Evolutionary conservation across 2,888 invertebrate species (phyloP), one percentile per base, ranked within the genome.

Genomic region (Leptopilina syphax): DNA sequence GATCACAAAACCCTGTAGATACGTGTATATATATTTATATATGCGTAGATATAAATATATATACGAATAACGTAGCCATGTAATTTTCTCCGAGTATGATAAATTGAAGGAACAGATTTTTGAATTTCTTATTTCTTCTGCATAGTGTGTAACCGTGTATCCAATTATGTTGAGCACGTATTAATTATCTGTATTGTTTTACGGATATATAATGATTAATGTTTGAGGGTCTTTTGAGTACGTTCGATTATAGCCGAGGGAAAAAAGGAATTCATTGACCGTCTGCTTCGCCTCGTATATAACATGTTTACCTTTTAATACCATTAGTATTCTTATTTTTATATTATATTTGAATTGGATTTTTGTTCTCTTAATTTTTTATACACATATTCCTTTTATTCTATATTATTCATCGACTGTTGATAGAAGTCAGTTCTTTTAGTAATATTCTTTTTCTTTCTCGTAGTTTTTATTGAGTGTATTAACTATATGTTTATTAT

Each of bases 241-340:
- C 96, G 96, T 91, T 96, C 96, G 85, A 96, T 96, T 92, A 96
- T 96, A 87, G 96, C 96, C 81, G 95, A 93, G 87, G 81, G 88
- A 50, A 93, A 90, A 80, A 93, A 92, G 88, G 94, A 81, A 83
- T 82, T 83, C 85, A 82, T 84, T 82, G 84, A 84, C 84, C 83
- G 82, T 82, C 81, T 80, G 83, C 77, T 82, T 73, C 76, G 54
- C 34, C 13, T 13, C 8, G 47, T 13, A 13, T 27, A 66, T 24
- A 67, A 67, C 18, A 47, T 67, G 41, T 67, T 67, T 67, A 67
- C 67, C 67, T 44, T 67, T n/a, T 41, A 41, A 54, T 24, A 34
- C 54, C 18, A 47, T 41, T 44, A n/a, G n/a, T 67, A 54, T 70
- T 70, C 50, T 70, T 70, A 50, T 50, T 70, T 70, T 70, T 50